Evolutionary conservation across 2,113 vertebrate genomes (phyloP).

Genomic region (Megalops atlanticus): DNA sequence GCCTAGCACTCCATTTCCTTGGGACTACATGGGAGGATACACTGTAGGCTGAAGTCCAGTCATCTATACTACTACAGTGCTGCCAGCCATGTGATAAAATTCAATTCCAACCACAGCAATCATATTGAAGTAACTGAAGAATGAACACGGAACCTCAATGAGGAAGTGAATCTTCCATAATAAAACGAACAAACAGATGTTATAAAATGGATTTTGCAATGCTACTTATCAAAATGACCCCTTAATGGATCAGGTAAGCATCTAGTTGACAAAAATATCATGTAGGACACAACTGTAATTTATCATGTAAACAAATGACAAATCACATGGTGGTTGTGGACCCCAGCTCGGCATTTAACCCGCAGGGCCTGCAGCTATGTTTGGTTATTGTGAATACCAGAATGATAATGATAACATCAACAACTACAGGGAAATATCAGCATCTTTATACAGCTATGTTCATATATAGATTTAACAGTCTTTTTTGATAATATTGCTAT

Average conservation of each 20-base stretch:
- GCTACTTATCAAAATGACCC: background rate
- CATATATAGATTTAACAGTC: background rate
- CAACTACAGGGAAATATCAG: background rate
- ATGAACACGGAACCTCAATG: background rate
- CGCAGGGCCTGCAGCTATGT: background rate
- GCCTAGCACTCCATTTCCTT: background rate
- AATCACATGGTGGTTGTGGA: background rate
- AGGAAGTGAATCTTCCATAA: background rate
- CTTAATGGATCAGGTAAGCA: background rate
- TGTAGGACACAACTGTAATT: background rate
- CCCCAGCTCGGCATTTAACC: background rate
- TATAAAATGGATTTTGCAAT: background rate
- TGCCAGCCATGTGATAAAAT: background rate
- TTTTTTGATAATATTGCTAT: conserved; percentile 11
- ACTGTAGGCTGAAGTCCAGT: too few relatives aligned
- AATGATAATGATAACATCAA: background rate
- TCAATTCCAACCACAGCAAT: background rate
- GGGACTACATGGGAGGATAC: background rate
- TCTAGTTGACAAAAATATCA: background rate
- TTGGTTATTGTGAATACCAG: background rate
- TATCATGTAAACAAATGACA: background rate
- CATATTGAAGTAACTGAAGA: background rate
- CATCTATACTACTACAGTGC: background rate
- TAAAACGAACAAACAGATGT: background rate
- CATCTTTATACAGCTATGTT: background rate